Percentiles rank a stretch among this genome's conserved stretches.
These are phyloP conservation scores for Crocodylus rhombifer DNA, from an alignment of 2,797 vertebrate genomes.

Conservation along the genomic window DNA sequence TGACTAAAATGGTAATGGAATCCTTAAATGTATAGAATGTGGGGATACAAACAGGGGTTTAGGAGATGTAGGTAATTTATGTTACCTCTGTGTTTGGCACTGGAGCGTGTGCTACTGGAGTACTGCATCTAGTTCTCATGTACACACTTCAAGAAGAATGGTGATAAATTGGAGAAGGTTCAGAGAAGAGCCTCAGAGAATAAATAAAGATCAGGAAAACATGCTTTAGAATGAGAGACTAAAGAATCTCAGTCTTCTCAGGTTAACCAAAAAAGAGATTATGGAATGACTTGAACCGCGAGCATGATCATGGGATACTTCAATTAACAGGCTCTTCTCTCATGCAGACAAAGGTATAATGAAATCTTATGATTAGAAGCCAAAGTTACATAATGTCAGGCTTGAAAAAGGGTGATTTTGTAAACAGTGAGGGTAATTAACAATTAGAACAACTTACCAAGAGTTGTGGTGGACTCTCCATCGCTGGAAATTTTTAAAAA, in stretches of 20 bases:
- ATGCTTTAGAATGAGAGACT: neutral
- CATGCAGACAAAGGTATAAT: neutral
- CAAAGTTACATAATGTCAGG: neutral
- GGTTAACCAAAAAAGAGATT: neutral
- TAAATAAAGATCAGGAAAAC: neutral
- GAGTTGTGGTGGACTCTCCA: slow-evolving; percentile 36
- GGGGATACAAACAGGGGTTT: neutral
- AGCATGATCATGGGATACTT: neutral
- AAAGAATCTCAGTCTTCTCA: neutral
- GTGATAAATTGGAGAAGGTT: slow-evolving; percentile 8
- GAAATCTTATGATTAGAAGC: neutral
- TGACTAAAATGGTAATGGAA: neutral
- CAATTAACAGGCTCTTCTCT: neutral
- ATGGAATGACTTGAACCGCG: neutral
- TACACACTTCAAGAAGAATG: neutral
- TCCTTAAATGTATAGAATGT: neutral
- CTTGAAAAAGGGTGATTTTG: neutral
- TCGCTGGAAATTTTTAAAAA: slow-evolving; percentile 49
- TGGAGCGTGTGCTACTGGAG: neutral
- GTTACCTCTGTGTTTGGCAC: neutral
- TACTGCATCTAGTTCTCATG: neutral
- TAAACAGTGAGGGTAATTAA: slow-evolving; percentile 35
- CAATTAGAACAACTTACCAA: slow-evolving; percentile 68
- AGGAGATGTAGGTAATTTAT: neutral
- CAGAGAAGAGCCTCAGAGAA: neutral